phyloP scores from a whole-genome alignment of 37 sponge, comb jelly and placozoan species.

The Oopsacas minuta region DNA sequence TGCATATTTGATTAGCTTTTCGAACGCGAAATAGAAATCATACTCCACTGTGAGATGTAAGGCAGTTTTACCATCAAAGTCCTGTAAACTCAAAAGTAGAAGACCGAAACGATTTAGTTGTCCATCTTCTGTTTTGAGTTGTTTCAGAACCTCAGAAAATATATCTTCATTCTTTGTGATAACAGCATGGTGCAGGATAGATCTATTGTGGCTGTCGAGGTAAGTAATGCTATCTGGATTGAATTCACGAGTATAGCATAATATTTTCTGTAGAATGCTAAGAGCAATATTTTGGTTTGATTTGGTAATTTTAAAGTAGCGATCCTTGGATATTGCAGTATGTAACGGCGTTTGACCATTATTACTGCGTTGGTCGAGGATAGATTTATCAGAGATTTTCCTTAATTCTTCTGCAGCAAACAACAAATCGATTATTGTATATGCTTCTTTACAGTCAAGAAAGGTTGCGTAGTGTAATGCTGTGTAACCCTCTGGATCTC shows the following conservation, averaged over 20 bases:
- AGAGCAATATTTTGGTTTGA: not conserved
- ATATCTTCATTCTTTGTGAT: not conserved
- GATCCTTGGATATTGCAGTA: not conserved
- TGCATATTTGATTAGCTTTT: not conserved
- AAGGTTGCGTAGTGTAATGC: not conserved
- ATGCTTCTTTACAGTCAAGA: not conserved
- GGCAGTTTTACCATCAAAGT: not conserved
- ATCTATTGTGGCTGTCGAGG: not conserved
- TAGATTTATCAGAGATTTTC: not conserved
- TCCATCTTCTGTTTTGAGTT: not conserved
- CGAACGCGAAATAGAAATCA: not conserved
- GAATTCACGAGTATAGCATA: not conserved
- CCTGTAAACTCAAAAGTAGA: not conserved
- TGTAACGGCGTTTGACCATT: not conserved
- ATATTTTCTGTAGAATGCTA: not conserved
- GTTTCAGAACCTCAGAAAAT: not conserved
- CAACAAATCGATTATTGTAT: not conserved
- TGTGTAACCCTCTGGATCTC: not conserved
- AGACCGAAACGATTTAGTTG: not conserved
- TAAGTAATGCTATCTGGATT: not conserved
- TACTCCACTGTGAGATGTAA: not conserved
- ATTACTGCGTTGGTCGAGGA: not conserved
- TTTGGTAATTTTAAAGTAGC: not conserved
- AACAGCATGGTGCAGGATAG: not conserved
- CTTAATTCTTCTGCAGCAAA: not conserved